Base-by-base conservation (phyloP, 2,113 vertebrate species). In the Eira barbara region DNA sequence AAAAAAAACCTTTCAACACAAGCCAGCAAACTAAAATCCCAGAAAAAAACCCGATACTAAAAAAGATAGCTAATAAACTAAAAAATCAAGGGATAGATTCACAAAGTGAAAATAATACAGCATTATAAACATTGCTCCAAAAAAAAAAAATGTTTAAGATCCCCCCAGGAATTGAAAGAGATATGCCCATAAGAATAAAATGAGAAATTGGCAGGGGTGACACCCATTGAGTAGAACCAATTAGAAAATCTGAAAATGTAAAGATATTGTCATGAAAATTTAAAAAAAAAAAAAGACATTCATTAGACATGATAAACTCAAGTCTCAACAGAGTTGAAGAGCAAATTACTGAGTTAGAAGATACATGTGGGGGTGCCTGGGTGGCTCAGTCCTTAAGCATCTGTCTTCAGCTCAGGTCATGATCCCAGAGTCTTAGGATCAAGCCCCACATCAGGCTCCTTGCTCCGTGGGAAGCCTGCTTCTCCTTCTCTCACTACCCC, bases 261-360 rank as follows among this genome's bases (percentile, higher is more conserved):
- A 80, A 83, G 65, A 85, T 45, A 55, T 13, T 65, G 18, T 42
- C 15, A 59, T 74, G 34, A 57, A 84, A 94, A n/a, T 8, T 25
- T n/a, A n/a, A 61, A 90, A 23, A 79, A 29, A 79, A 25, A 29
- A 87, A 13, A 65, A 17, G 49, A 52, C 49, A 52, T 47, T 42
- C 52, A 65, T 55, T 86, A 95, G 39, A 63, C 15, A 63, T 31
- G 55, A 91, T 31, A 63, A 91, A 83, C 21, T 90, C 69, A 87
- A 95, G 57, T 74, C 3, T 59, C 31, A 88, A 87, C 3, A 79
- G 57, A 86, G 59, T 23, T 83, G 69, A 92, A 85, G 18, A 94
- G 39, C 65, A 87, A 95, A 79, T 92, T 81, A 85, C 4, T 85
- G 34, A 96, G 82, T 7, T 80, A 20, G 39, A 96, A 97, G 65